These are phyloP conservation scores for Nasonia longicornis DNA, from an alignment of 1,140 invertebrate genomes.

Conservation along the genomic window DNA sequence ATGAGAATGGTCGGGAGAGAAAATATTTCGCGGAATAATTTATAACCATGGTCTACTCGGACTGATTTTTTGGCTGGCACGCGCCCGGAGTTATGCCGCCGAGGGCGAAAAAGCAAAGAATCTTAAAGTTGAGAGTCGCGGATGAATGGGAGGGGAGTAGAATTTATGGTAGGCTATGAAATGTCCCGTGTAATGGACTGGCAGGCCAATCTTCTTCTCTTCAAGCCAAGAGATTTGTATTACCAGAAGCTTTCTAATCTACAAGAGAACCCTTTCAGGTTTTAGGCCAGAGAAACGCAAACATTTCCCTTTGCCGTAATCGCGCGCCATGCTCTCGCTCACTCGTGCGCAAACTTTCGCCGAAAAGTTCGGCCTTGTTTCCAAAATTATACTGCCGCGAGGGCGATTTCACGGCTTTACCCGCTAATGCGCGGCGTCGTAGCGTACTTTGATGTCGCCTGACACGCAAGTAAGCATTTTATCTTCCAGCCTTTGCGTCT, in stretches of 20 bases:
- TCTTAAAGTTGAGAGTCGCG: not conserved
- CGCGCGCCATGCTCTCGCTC: not conserved
- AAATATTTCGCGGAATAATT: no score
- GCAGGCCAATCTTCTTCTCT: not conserved
- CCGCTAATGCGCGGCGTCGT: not conserved
- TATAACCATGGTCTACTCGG: no score
- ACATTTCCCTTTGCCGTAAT: not conserved
- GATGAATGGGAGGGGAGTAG: not conserved
- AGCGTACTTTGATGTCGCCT: not conserved
- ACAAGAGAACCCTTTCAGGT: not conserved
- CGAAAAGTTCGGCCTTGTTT: not conserved
- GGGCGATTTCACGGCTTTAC: not conserved
- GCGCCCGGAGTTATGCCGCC: no score
- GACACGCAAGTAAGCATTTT: not conserved
- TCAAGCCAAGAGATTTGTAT: not conserved
- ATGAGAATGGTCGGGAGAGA: no score
- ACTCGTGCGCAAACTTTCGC: not conserved
- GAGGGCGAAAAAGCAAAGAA: not conserved
- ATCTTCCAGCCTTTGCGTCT: no score
- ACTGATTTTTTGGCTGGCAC: no score
- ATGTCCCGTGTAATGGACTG: not conserved
- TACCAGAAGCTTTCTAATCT: not conserved
- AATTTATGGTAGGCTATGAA: not conserved
- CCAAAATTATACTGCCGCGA: not conserved
- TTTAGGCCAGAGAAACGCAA: not conserved